phyloP scores from a whole-genome alignment of 2,888 invertebrate species.

The Agriopis aurantiaria region DNA sequence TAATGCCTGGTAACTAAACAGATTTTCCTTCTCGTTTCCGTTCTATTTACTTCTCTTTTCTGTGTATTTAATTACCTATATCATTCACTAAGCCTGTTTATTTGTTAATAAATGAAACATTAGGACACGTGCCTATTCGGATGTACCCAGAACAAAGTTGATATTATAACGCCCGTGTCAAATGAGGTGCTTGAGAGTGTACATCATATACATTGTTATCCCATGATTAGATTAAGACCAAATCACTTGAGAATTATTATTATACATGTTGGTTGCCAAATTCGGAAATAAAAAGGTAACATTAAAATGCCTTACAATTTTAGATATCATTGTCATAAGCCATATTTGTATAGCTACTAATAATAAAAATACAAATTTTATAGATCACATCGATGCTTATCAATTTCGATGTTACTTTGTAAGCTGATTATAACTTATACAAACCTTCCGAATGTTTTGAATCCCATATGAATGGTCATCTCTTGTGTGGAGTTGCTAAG shows the following conservation, averaged over 20 bases:
- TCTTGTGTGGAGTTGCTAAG: slow-evolving; percentile 11
- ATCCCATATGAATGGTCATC: slow-evolving; percentile 25
- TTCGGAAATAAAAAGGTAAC: slow-evolving; percentile 32
- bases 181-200: slow-evolving; percentile 80
- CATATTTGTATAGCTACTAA: slow-evolving; percentile 40
- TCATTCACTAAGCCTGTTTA: no score
- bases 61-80: no score
- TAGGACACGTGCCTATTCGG: neutral
- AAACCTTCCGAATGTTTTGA: slow-evolving; percentile 23
- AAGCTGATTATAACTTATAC: slow-evolving; percentile 29
- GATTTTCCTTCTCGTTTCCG: no score
- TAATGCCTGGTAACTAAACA: no score
- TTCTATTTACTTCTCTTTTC: no score
- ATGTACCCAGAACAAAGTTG: slow-evolving; percentile 66
- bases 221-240: slow-evolving; percentile 70
- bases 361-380: slow-evolving; percentile 37
- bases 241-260: slow-evolving; percentile 39
- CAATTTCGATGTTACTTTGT: slow-evolving; percentile 28
- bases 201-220: slow-evolving; percentile 71
- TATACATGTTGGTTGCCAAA: slow-evolving; percentile 47
- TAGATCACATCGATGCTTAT: slow-evolving; percentile 20
- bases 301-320: slow-evolving; percentile 36
- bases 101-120: no score
- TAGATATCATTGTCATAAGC: slow-evolving; percentile 33
- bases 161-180: slow-evolving; percentile 75